Evolutionary conservation across 2,113 vertebrate species (phyloP).

Genomic region (Chloebia gouldiae): DNA sequence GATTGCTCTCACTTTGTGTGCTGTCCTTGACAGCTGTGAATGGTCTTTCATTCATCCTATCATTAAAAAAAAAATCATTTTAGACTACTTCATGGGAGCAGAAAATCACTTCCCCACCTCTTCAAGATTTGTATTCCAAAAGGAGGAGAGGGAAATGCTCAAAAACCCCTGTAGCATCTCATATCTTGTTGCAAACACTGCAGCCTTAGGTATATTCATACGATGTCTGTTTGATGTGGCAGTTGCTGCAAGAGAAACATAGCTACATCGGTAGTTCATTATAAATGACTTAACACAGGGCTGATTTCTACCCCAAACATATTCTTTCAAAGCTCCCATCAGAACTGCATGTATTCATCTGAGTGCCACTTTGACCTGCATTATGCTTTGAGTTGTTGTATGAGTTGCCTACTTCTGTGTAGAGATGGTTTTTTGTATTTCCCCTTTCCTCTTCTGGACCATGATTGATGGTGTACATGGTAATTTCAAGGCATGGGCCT

Average conservation of each 20-base stretch:
- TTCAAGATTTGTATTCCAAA: background rate
- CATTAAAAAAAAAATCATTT: background rate
- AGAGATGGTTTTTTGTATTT: background rate
- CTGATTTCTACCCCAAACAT: background rate
- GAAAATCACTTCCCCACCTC: background rate
- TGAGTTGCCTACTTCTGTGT: slow-evolving; percentile 1
- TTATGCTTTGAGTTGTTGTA: background rate
- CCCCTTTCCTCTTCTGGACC: background rate
- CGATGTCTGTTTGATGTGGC: background rate
- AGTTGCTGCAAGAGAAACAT: background rate
- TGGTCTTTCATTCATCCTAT: background rate
- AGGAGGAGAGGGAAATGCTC: background rate
- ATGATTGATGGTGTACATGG: background rate
- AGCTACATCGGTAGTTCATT: background rate
- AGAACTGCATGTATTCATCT: background rate
- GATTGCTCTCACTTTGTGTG: background rate
- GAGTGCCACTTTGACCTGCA: background rate
- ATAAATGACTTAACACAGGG: background rate
- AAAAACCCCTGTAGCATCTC: background rate
- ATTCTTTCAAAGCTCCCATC: background rate
- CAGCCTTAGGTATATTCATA: background rate
- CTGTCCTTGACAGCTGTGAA: background rate
- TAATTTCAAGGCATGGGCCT: background rate
- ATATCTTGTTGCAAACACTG: background rate
- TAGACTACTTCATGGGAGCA: background rate